A percentile compares a stretch with the other conserved stretches of the same genome.
Evolutionary conservation across 2,113 vertebrate species (phyloP).

Genomic region (Arenaria interpres): DNA sequence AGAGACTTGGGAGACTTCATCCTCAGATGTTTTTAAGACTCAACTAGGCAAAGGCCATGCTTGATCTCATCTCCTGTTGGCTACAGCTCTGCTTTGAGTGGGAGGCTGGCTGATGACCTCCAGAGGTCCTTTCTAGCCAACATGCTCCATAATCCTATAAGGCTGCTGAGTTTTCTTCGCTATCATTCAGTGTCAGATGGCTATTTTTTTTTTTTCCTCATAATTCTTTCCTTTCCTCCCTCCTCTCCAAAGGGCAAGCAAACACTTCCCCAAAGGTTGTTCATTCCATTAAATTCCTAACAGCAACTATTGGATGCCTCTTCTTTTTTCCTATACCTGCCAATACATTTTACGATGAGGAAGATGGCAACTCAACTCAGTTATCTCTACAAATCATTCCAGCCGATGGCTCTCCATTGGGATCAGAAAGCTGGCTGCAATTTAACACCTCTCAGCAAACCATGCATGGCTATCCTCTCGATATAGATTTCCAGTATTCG

Average conservation of each 20-base stretch:
- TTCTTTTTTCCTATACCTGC: constrained; percentile 61
- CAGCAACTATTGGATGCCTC: constrained; percentile 61
- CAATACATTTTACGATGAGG: constrained; percentile 55
- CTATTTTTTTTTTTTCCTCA: background rate
- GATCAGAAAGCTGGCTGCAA: constrained; percentile 54
- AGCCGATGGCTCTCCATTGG: background rate
- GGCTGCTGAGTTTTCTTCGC: background rate
- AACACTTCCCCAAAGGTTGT: constrained; percentile 52
- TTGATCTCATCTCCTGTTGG: background rate
- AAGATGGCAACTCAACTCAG: constrained; percentile 59
- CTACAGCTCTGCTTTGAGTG: background rate
- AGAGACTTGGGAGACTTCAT: background rate
- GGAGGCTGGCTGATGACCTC: background rate
- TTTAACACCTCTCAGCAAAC: constrained; percentile 26
- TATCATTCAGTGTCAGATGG: background rate
- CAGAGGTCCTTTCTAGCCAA: background rate
- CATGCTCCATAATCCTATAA: background rate
- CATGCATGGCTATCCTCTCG: constrained; percentile 48
- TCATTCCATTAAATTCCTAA: constrained; percentile 51
- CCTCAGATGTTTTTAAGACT: background rate
- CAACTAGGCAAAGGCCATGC: background rate
- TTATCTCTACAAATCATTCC: constrained; percentile 52
- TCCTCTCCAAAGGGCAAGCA: constrained; percentile 31
- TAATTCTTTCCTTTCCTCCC: background rate
- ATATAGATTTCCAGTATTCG: constrained; percentile 60